Evolutionary conservation across 2,113 vertebrate genomes (phyloP).

Genomic region (Planiliza haematocheilus): DNA sequence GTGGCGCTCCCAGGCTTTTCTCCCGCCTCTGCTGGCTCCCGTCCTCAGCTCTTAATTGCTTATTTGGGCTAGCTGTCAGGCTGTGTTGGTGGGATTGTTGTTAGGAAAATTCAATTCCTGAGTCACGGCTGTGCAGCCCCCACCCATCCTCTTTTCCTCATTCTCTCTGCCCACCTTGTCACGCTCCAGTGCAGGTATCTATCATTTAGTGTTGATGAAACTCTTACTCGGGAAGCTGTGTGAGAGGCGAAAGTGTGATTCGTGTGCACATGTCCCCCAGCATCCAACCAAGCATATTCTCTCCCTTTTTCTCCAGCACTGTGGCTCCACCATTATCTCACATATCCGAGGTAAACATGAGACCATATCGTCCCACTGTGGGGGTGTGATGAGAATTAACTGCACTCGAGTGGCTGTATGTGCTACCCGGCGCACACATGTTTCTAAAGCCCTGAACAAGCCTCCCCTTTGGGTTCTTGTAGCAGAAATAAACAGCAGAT

Average conservation of each 20-base stretch:
- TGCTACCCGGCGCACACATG: not conserved
- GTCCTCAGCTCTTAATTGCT: slow-evolving; percentile 74
- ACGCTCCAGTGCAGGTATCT: slow-evolving; percentile 39
- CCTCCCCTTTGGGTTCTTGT: slow-evolving; percentile 25
- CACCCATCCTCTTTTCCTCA: not conserved
- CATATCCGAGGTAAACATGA: slow-evolving; percentile 11
- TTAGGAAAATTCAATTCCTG: slow-evolving; percentile 56
- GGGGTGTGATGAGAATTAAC: slow-evolving; percentile 57
- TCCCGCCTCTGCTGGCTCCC: slow-evolving; percentile 58
- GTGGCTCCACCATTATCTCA: not conserved
- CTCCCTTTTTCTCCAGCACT: not conserved
- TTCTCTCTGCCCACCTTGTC: slow-evolving; percentile 32
- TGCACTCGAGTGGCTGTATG: slow-evolving; percentile 30
- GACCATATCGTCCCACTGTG: not conserved
- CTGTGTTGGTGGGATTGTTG: slow-evolving; percentile 63
- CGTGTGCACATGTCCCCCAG: not conserved
- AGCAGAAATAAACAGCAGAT: slow-evolving; percentile 55
- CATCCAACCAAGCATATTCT: slow-evolving; percentile 1
- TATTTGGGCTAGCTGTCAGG: slow-evolving; percentile 72
- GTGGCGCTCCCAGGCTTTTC: slow-evolving; percentile 31
- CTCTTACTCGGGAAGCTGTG: slow-evolving; percentile 12
- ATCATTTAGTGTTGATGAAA: slow-evolving; percentile 47
- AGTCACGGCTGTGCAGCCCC: slow-evolving; percentile 51
- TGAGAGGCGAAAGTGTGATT: slow-evolving; percentile 5
- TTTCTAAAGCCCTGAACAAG: slow-evolving; percentile 20